Evolutionary conservation across 2,797 vertebrate genomes (phyloP).

Genomic region (Chloroceryle amazona): DNA sequence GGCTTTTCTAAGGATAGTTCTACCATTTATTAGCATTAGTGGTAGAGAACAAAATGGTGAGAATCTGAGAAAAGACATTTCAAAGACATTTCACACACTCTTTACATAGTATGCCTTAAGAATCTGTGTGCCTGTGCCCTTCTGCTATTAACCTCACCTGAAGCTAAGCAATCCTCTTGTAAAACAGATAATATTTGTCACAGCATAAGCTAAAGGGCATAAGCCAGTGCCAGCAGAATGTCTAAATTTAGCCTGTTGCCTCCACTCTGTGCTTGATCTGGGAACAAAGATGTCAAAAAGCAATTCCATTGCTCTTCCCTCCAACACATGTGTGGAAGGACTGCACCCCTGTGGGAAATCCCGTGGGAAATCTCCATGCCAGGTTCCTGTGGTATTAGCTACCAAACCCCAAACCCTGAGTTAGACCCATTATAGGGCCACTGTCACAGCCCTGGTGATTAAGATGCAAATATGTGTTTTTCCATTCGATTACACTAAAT

Average conservation of each 20-base stretch:
- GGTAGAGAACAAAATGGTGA: not conserved
- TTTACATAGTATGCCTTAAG: not conserved
- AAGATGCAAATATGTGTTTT: not conserved
- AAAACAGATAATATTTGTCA: not conserved
- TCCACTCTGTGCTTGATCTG: not conserved
- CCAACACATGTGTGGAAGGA: not conserved
- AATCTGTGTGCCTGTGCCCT: not conserved
- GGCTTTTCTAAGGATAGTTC: not conserved
- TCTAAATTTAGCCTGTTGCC: not conserved
- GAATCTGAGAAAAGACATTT: not conserved
- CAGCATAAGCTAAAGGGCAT: not conserved
- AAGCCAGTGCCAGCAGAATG: not conserved
- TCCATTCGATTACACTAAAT: not conserved
- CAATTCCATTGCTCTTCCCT: not conserved
- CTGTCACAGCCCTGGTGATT: not conserved
- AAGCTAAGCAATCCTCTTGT: not conserved
- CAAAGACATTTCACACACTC: not conserved
- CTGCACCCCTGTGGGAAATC: not conserved
- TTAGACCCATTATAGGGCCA: not conserved
- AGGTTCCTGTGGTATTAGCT: not conserved
- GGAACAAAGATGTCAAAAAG: not conserved
- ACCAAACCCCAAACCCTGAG: not conserved
- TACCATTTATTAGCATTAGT: not conserved
- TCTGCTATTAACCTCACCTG: not conserved
- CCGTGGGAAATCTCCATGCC: not conserved